These are phyloP conservation scores for Bilobella aurantiaca DNA, from an alignment of 1,140 invertebrate species.

Conservation along the genomic window DNA sequence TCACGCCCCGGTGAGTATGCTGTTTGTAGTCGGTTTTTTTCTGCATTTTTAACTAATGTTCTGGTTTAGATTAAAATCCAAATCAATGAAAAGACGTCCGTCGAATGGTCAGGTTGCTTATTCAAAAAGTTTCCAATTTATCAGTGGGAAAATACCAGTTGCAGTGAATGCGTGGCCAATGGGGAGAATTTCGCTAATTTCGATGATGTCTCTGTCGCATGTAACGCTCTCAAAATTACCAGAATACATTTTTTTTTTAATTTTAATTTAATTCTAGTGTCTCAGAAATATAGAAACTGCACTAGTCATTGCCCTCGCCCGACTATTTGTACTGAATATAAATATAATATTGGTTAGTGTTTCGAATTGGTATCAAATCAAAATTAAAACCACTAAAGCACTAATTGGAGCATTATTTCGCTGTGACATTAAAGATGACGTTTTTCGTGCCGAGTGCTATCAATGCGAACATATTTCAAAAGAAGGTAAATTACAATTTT, in stretches of 20 bases:
- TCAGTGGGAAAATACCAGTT: neutral
- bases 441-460: slow-evolving; percentile 6
- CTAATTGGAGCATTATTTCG: neutral
- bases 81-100: neutral
- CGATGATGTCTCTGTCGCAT: neutral
- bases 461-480: slow-evolving; percentile 1
- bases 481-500: slow-evolving; percentile 8
- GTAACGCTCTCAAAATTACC: neutral
- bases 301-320: slow-evolving; percentile 3
- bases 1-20: neutral
- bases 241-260: neutral
- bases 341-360: slow-evolving; percentile 11
- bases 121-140: slow-evolving; percentile 1
- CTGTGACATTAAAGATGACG: neutral
- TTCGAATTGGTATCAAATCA: neutral
- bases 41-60: neutral
- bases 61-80: slow-evolving; percentile 1
- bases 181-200: neutral
- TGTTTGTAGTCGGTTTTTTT: neutral
- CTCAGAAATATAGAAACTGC: slow-evolving; percentile 12
- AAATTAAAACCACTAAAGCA: neutral
- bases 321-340: slow-evolving; percentile 15
- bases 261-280: neutral
- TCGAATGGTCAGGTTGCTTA: neutral
- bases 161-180: neutral